phyloP scores from a whole-genome alignment of 2,888 invertebrate genomes.

The Apodemia mormo region DNA sequence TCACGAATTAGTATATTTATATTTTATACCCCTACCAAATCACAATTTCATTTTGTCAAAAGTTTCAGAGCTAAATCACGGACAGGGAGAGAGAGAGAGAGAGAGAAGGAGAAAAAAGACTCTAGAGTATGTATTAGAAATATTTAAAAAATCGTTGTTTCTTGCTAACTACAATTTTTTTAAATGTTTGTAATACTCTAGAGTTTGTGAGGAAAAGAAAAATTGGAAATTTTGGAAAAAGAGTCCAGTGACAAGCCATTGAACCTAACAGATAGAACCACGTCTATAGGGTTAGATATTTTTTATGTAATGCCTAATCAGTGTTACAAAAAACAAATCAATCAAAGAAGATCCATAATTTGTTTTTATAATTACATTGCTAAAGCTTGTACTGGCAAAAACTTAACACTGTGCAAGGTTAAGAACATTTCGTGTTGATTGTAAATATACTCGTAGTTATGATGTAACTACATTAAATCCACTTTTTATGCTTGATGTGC shows the following conservation, averaged over 20 bases:
- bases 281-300: neutral
- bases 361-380: neutral
- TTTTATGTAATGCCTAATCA: neutral
- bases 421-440: conserved; percentile 2
- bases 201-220: too few relatives aligned
- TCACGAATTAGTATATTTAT: too few relatives aligned
- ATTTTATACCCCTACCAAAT: too few relatives aligned
- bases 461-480: neutral
- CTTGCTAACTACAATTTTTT: too few relatives aligned
- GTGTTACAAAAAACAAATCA: neutral
- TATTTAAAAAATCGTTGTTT: neutral
- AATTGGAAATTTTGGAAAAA: too few relatives aligned
- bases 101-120: too few relatives aligned
- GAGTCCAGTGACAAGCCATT: too few relatives aligned
- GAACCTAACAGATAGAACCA: too few relatives aligned
- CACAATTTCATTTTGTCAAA: too few relatives aligned
- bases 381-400: neutral
- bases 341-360: neutral
- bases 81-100: neutral
- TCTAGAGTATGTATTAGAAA: too few relatives aligned
- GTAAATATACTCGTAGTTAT: conserved; percentile 1
- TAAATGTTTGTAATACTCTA: too few relatives aligned
- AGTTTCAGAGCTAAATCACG: too few relatives aligned
- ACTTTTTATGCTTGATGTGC: neutral
- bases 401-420: neutral